These are phyloP conservation scores for Muntiacus reevesi DNA, from an alignment of 2,113 vertebrate genomes.

Conservation along the genomic window DNA sequence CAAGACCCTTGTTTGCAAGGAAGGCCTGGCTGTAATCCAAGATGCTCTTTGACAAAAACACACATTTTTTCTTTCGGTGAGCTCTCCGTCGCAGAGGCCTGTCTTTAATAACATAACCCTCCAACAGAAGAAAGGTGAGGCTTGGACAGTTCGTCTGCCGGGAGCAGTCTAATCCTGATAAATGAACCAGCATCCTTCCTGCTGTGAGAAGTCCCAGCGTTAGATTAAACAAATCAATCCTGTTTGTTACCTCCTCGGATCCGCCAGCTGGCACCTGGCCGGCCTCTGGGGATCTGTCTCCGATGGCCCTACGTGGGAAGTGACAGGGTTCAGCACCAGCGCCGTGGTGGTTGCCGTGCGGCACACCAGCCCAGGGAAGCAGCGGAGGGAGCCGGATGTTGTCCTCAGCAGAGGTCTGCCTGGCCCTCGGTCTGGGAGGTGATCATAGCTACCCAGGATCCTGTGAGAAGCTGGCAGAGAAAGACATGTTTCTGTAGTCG, in stretches of 20 bases:
- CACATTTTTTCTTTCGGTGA: not conserved
- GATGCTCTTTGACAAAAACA: not conserved
- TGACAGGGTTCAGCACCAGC: not conserved
- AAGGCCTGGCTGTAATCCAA: not conserved
- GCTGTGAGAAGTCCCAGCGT: not conserved
- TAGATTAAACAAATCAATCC: constrained; percentile 63
- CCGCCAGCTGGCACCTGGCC: not conserved
- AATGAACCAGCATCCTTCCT: not conserved
- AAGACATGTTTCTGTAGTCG: not conserved
- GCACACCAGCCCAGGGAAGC: fast-evolving
- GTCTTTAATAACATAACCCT: constrained; percentile 7
- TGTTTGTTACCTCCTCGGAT: not conserved
- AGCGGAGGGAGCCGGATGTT: fast-evolving
- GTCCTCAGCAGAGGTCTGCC: not conserved
- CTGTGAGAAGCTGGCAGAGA: not conserved
- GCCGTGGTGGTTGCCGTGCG: fast-evolving
- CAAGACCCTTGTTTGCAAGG: not conserved
- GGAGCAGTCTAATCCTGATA: constrained; percentile 37
- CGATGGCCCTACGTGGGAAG: not conserved
- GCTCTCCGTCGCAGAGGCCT: not conserved
- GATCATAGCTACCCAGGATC: fast-evolving
- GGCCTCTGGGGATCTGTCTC: not conserved
- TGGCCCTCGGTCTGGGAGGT: not conserved
- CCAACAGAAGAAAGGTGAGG: not conserved
- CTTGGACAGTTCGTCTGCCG: not conserved